A percentile compares a stretch with the other conserved stretches of the same genome.
These are phyloP conservation scores for Strigops habroptila DNA, from an alignment of 2,113 vertebrate genomes.

Conservation along the genomic window DNA sequence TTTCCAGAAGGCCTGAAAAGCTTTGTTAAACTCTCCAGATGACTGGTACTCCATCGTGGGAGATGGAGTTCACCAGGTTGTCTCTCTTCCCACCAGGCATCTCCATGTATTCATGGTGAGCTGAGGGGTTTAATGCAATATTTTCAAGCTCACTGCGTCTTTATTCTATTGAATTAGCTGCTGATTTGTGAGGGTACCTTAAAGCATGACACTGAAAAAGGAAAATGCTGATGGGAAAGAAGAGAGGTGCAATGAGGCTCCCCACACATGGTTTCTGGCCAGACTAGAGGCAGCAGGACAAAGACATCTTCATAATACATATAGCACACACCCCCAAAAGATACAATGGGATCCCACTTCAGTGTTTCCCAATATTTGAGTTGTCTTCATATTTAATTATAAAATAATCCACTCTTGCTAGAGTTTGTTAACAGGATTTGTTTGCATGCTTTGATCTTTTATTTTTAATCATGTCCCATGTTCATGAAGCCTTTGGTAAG, in stretches of 20 bases:
- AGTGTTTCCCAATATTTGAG: conserved; percentile 2
- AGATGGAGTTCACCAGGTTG: not conserved
- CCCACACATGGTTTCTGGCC: not conserved
- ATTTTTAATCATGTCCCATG: not conserved
- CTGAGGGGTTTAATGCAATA: not conserved
- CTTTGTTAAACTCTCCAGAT: not conserved
- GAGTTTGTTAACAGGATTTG: conserved; percentile 32
- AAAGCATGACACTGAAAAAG: not conserved
- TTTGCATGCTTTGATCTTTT: conserved; percentile 24
- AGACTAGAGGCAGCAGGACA: not conserved
- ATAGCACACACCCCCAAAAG: not conserved
- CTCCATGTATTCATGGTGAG: not conserved
- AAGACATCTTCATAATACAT: not conserved
- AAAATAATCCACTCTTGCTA: not conserved
- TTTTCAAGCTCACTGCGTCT: not conserved
- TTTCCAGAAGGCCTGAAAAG: not conserved
- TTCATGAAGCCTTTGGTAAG: conserved; percentile 18
- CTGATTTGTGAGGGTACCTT: not conserved
- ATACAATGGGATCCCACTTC: not conserved
- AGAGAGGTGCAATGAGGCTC: not conserved
- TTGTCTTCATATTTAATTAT: conserved; percentile 7
- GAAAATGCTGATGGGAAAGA: not conserved
- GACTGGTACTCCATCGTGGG: not conserved
- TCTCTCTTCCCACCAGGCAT: not conserved
- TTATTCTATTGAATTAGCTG: not conserved